Conservation (phyloP, 53 echinoderm and acorn worm species). For the Temnopleurus reevesii region DNA sequence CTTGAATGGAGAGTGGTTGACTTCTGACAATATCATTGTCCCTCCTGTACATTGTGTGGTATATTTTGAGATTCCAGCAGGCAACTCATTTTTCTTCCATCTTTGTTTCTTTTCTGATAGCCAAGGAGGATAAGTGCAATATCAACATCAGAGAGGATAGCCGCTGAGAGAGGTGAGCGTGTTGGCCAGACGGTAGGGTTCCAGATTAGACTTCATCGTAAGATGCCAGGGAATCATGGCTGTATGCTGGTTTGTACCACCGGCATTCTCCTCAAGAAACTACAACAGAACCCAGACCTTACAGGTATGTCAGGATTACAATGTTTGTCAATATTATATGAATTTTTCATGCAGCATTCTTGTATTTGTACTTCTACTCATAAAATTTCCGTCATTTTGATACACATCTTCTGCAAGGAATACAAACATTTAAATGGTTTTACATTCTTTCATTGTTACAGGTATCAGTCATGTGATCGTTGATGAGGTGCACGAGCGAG, state of each 20-base stretch:
- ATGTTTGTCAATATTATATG: too few species aligned
- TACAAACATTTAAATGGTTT: too few species aligned
- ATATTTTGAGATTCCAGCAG: too few species aligned
- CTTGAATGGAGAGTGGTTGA: too few species aligned
- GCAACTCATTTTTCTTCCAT: neutral
- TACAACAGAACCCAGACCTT: slow-evolving; percentile 76
- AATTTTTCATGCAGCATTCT: too few species aligned
- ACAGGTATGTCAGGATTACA: slow-evolving; percentile 63
- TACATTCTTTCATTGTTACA: neutral
- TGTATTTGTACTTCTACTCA: too few species aligned
- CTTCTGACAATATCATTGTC: too few species aligned
- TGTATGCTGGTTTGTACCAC: slow-evolving; percentile 86
- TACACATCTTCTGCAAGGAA: too few species aligned
- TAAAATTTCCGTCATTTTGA: too few species aligned
- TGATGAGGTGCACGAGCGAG: slow-evolving; percentile 94
- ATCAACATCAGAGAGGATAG: slow-evolving; percentile 77
- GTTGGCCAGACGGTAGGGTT: slow-evolving; percentile 76
- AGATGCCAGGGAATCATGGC: slow-evolving; percentile 71
- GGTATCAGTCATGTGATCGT: slow-evolving; percentile 93
- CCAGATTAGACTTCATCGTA: slow-evolving; percentile 80
- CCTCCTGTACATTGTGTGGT: too few species aligned
- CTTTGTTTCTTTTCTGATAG: slow-evolving; percentile 30
- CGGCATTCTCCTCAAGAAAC: slow-evolving; percentile 89
- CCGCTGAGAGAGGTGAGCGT: slow-evolving; percentile 72
- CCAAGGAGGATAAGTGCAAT: slow-evolving; percentile 87